Conservation (phyloP, 2,888 invertebrate species). For the Hyles lineata region DNA sequence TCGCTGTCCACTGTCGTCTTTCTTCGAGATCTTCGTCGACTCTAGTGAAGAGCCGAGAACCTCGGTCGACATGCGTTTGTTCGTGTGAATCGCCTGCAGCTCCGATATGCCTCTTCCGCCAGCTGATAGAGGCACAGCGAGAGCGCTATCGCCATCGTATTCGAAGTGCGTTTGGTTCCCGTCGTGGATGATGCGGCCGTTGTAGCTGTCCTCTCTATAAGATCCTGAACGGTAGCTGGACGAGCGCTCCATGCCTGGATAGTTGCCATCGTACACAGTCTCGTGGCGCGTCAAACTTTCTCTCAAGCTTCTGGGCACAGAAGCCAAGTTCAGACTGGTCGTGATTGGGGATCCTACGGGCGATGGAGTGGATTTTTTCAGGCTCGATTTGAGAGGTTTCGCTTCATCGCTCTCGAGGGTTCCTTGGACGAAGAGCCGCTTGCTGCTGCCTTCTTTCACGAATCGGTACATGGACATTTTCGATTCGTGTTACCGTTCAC, state of each 20-base stretch:
- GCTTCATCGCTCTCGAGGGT: constrained; percentile 87
- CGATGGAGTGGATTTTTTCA: constrained; percentile 78
- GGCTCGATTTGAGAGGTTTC: constrained; percentile 80
- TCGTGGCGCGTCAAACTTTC: constrained; percentile 81
- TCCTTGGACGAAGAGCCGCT: constrained; percentile 91
- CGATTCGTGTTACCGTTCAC: constrained; percentile 64
- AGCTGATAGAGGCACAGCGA: constrained; percentile 75
- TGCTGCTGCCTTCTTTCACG: constrained; percentile 87
- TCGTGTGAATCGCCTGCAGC: constrained; percentile 92
- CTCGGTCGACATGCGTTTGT: constrained; percentile 93
- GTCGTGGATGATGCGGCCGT: constrained; percentile 77
- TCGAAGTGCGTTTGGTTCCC: constrained; percentile 83
- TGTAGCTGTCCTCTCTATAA: constrained; percentile 75
- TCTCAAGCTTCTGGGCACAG: constrained; percentile 81
- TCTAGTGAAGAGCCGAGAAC: constrained; percentile 93
- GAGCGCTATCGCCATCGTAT: constrained; percentile 75
- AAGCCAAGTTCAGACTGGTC: constrained; percentile 85
- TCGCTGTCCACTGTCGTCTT: constrained; percentile 90
- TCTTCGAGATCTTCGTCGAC: constrained; percentile 92
- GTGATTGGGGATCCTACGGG: constrained; percentile 87
- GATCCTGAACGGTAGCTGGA: constrained; percentile 74
- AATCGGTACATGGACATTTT: constrained; percentile 91
- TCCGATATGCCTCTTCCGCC: constrained; percentile 80
- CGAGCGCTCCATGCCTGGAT: constrained; percentile 76
- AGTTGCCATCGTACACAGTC: constrained; percentile 80